Percentiles rank a stretch among this genome's conserved stretches.
Conservation (phyloP, 2,113 vertebrate species). For the Psophia crepitans region DNA sequence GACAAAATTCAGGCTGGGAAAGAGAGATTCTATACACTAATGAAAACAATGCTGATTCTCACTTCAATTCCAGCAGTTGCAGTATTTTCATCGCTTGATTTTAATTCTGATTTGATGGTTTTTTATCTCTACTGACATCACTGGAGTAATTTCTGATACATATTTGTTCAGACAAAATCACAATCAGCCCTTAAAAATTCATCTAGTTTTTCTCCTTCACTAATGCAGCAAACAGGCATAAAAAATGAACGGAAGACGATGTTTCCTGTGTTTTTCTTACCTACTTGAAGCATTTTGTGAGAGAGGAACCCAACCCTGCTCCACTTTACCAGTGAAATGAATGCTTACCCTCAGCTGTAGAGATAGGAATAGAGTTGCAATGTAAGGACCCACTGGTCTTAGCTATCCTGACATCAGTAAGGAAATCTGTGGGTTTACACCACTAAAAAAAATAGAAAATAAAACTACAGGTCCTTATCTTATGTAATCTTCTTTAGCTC, state of each 20-base stretch:
- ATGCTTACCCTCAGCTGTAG: not conserved
- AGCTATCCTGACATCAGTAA: not conserved
- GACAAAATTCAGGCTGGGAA: not conserved
- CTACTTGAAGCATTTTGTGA: not conserved
- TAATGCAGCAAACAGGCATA: not conserved
- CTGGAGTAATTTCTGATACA: not conserved
- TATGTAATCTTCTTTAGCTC: not conserved
- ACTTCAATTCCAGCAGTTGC: not conserved
- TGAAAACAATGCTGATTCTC: not conserved
- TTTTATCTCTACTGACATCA: not conserved
- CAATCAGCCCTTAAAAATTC: not conserved
- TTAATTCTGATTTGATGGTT: not conserved
- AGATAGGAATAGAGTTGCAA: not conserved
- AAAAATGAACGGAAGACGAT: not conserved
- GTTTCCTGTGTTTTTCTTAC: not conserved
- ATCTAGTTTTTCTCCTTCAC: not conserved
- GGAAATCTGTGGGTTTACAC: not conserved
- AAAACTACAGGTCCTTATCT: not conserved
- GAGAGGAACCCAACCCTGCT: not conserved
- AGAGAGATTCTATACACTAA: not conserved
- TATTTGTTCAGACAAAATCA: not conserved
- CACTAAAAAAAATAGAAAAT: not conserved
- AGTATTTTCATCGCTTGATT: not conserved
- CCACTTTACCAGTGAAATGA: not conserved
- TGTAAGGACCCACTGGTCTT: not conserved